These are phyloP conservation scores for Lasioglossum albipes DNA, from an alignment of 1,140 invertebrate species.

Conservation along the genomic window DNA sequence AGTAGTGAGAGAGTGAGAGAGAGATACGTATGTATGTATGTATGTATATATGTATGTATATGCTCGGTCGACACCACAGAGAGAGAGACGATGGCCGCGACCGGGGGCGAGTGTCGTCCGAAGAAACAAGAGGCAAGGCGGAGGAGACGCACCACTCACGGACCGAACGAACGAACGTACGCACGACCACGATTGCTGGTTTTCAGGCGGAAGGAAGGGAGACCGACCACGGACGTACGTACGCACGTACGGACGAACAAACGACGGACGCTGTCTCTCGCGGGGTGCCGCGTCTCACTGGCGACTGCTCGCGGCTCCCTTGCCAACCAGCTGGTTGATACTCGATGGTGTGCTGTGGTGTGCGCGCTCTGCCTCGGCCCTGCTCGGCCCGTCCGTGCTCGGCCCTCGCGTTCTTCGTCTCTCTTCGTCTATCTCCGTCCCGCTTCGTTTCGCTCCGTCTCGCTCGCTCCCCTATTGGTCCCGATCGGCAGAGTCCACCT, in stretches of 20 bases:
- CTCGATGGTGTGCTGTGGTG: constrained; percentile 65
- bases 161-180: constrained; percentile 50
- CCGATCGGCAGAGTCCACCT: constrained; percentile 34
- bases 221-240: constrained; percentile 50
- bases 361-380: constrained; percentile 42
- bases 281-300: constrained; percentile 77
- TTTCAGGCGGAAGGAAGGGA: constrained; percentile 42
- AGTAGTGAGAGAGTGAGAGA: neutral
- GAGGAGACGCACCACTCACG: constrained; percentile 52
- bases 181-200: constrained; percentile 40
- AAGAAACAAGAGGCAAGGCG: constrained; percentile 48
- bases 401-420: constrained; percentile 69
- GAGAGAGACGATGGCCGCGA: constrained; percentile 53
- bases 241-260: constrained; percentile 54
- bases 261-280: constrained; percentile 69
- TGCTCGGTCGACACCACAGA: constrained; percentile 39
- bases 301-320: constrained; percentile 72
- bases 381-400: too few relatives aligned
- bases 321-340: constrained; percentile 75
- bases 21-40: too few relatives aligned
- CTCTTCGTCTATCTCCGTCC: constrained; percentile 38
- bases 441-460: constrained; percentile 39
- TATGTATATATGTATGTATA: constrained; percentile 15
- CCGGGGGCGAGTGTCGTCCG: constrained; percentile 42
- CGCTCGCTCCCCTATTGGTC: constrained; percentile 22